Evolutionary conservation across 2,888 invertebrate species (phyloP), one percentile per base, ranked within the genome.

Genomic region (Archips xylosteana): DNA sequence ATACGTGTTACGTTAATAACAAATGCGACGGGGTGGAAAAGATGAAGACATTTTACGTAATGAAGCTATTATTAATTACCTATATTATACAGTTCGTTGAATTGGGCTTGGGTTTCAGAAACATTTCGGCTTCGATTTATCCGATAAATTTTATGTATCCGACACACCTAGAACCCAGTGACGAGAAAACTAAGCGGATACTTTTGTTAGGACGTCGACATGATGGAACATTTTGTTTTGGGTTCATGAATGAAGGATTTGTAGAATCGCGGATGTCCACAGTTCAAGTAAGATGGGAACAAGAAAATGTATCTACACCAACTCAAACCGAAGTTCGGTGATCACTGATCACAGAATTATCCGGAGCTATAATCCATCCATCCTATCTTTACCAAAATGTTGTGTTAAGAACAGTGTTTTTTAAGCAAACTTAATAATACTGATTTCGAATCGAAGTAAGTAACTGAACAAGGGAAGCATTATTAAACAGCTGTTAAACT

Each of bases 401-500:
- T 3, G 57, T 32, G 23, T 39, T 8, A 36, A n/a, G 34, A 34
- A 64, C 12, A 10, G 23, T 36, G 9, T 32, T 64, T 49, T 51
- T 51, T 36, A 65, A 34, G 51, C 65, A 36, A 51, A 65, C 32
- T 32, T 51, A 51, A 51, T 5, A 57, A 36, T 64, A 65, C 51
- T 49, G 34, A 34, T 47, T 49, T 65, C 49, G 64, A 65, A 51
- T 36, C 49, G 36, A 36, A 51, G n/a, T 34, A 51, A 51, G 36
- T 47, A 68, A 68, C 13, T 64, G n/a, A 64, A 49, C 15, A 51
- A 51, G 23, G 51, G 15, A 15, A 51, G 51, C 51, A 64, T 47
- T 62, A 62, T 63, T 64, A 49, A 64, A 47, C 32, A 64, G 49
- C 47, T 65, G 10, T 15, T 9, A 65, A 65, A 63, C 12, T 36